Percentiles rank a stretch among this genome's conserved stretches.
Conservation (phyloP, 1,140 invertebrate genomes). For the Chironomus tepperi region DNA sequence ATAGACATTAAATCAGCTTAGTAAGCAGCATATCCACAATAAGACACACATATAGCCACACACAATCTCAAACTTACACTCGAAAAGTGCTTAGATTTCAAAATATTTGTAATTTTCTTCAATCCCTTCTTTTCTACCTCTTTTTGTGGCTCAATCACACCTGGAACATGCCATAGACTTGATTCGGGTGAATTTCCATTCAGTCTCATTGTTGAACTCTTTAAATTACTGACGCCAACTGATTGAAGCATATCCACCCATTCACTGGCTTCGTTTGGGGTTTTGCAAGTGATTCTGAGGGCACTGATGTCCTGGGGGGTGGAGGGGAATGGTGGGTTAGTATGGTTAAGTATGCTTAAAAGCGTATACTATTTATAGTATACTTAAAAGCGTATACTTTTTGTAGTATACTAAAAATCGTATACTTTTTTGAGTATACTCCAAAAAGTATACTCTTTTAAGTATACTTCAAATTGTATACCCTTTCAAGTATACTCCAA, state of each 20-base stretch:
- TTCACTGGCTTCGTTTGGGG: neutral
- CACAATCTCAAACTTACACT: neutral
- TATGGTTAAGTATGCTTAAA: no score
- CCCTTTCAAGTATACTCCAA: neutral
- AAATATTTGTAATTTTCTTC: neutral
- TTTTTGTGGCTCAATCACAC: constrained; percentile 69
- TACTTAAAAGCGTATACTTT: no score
- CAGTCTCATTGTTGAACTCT: neutral
- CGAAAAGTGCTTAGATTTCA: neutral
- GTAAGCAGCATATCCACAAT: no score
- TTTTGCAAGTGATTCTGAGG: constrained; percentile 90
- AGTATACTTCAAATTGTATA: neutral
- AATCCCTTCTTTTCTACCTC: constrained; percentile 51
- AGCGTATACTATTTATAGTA: no score
- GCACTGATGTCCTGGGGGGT: constrained; percentile 79
- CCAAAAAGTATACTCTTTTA: neutral
- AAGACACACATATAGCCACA: no score
- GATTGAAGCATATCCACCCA: neutral
- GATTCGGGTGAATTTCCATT: neutral
- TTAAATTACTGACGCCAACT: neutral
- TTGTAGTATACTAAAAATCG: no score
- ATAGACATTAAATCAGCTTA: no score
- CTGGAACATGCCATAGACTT: neutral
- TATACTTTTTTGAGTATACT: neutral
- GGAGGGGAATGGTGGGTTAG: no score